Evolutionary conservation across 2,888 invertebrate species (phyloP), one percentile per base, ranked within the genome.

Genomic region (Spilarctia lutea): DNA sequence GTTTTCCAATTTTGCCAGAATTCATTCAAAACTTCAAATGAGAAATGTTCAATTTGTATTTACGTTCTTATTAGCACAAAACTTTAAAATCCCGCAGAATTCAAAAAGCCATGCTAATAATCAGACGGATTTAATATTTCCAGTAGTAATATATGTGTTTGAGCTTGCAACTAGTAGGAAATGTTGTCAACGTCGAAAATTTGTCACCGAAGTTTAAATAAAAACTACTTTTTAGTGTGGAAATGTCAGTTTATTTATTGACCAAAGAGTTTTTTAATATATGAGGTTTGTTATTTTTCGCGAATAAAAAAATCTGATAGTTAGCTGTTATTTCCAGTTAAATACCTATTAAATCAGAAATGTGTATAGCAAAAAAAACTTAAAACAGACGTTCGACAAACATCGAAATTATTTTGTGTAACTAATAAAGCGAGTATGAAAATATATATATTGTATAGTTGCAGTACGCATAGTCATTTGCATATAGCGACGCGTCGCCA

Each of bases 21-120:
- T 52, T 65, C 52, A 73, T 74, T 33, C 69, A 65, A 75, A 45
- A 33, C 56, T 63, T 35, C 16, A 74, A 74, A 71, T 66, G 74
- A 70, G 70, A 70, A 70, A 74, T 60, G 24, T 70, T 74, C 68
- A 70, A 74, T 74, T 70, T 66, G 66, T 65, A 74, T 74, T 66
- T 56, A 68, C 39, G 48, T 30, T 7, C 33, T 74, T 42, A 66
- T 65, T 74, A 66, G 20, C 3, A 73, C 33, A 27, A 35, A 48
- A 67, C n/a, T 60, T 35, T 39, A n/a, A 63, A 68, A 63, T 27
- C 27, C 10, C 33, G 42, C 48, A 24, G 27, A 20, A 35, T 68
- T 68, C 48, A 27, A 68, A 73, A 68, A n/a, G 48, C 30, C 27
- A 20, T 48, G 33, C 63, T 73, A 48, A 39, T 65, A 60, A 65